Conservation (phyloP, 2,888 invertebrate species). For the Stratiomys singularior region DNA sequence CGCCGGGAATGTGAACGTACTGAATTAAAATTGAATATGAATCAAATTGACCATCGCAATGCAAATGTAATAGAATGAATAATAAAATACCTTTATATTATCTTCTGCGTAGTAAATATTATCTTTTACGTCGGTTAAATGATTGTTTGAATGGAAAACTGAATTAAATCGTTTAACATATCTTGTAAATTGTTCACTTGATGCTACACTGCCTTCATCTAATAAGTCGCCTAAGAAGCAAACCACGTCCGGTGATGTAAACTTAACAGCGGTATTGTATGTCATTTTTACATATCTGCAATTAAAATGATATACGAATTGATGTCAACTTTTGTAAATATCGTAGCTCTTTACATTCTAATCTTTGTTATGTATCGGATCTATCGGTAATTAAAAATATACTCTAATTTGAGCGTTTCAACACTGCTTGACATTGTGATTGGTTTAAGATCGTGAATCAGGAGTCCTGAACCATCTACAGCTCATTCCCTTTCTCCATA, state of each 20-base stretch:
- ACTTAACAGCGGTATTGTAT: constrained; percentile 76
- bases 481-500: too few species aligned
- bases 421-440: too few species aligned
- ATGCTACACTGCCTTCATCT: constrained; percentile 91
- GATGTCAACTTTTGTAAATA: too few species aligned
- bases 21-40: constrained; percentile 31
- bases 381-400: too few species aligned
- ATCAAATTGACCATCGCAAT: constrained; percentile 50
- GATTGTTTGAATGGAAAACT: constrained; percentile 67
- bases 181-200: constrained; percentile 74
- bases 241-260: constrained; percentile 83
- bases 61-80: too few species aligned
- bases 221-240: constrained; percentile 93
- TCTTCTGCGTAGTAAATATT: constrained; percentile 44
- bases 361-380: too few species aligned
- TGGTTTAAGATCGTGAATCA: too few species aligned
- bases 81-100: background rate
- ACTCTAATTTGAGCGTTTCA: too few species aligned
- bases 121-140: constrained; percentile 55
- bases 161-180: constrained; percentile 79
- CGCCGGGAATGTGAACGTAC: constrained; percentile 87
- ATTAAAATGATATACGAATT: too few species aligned
- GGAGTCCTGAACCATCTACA: too few species aligned
- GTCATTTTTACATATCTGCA: constrained; percentile 79
- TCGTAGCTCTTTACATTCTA: too few species aligned